Evolutionary conservation across 1,140 invertebrate genomes (phyloP), one percentile per base, ranked within the genome.

Genomic region (Microvelia longipes): DNA sequence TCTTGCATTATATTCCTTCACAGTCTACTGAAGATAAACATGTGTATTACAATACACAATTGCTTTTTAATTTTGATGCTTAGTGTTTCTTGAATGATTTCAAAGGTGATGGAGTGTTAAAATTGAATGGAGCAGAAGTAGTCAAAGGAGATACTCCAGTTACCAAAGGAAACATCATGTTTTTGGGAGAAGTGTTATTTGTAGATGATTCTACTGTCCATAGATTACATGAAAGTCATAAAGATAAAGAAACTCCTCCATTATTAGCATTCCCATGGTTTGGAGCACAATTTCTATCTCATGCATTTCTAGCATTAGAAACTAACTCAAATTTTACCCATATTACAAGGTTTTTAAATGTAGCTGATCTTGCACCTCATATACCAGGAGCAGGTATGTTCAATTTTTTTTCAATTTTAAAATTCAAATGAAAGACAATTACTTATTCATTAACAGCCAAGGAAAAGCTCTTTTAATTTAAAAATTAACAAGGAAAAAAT

Each of bases 221-320:
- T 28, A 79, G 82, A 71, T 77, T 86, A 30, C 84, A 85, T 76
- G 82, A 85, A 74, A 80, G 83, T 75, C 81, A 86, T 75, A 79
- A 81, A 71, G 84, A 85, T 73, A 85, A 85, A 76, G 85, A 86
- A 75, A 85, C 84, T 1, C 84, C 85, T 11, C 85, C 85, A n/a
- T 75, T 86, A 27, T 73, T 86, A 35, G 83, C 84, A 1, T 85
- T 85, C 71, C 85, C 85, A 1, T 86, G 85, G 85, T 84, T 85
- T 73, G 82, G 82, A 61, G 84, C 85, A 13, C 85, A 85, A 72
- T 86, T 86, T 74, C 75, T 86, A 29, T 85, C 84, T 2, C 85
- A 86, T 73, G 83, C 84, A 1, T 85, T 85, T 75, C 75, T 85
- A 70, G 82, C 83, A 2, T 74, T 86, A n/a, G 84, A 85, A 74